Percentiles rank a stretch among this genome's conserved stretches.
Evolutionary conservation across 1,140 invertebrate species (phyloP).

Genomic region (Drosophila erecta): DNA sequence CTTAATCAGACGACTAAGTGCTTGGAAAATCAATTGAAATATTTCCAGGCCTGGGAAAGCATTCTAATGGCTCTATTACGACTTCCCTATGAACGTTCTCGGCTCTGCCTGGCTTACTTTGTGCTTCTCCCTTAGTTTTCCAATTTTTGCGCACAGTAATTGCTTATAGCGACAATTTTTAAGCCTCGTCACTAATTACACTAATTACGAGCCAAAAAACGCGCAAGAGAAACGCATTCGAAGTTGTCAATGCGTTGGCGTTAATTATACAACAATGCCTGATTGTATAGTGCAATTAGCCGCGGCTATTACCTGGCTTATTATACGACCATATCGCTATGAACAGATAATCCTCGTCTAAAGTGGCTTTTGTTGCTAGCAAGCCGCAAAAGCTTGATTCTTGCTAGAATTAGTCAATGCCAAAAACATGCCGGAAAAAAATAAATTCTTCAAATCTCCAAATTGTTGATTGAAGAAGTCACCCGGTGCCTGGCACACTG

Average conservation of each 20-base stretch:
- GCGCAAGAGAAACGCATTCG: conserved; percentile 18
- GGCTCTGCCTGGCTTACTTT: conserved; percentile 33
- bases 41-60: conserved; percentile 31
- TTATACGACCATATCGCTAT: conserved; percentile 38
- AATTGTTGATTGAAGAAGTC: conserved; percentile 6
- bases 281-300: conserved; percentile 54
- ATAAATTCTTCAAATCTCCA: conserved; percentile 6
- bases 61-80: conserved; percentile 41
- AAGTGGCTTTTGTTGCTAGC: conserved; percentile 41
- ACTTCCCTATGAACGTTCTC: conserved; percentile 29
- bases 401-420: conserved; percentile 37
- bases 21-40: conserved; percentile 34
- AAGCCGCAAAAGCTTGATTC: conserved; percentile 10
- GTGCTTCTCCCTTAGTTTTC: conserved; percentile 31
- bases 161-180: conserved; percentile 55
- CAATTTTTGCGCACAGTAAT: conserved; percentile 48
- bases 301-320: conserved; percentile 49
- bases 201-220: conserved; percentile 50
- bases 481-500: conserved; percentile 34
- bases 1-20: conserved; percentile 16
- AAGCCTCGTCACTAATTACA: conserved; percentile 69
- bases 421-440: conserved; percentile 44
- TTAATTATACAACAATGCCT: conserved; percentile 67
- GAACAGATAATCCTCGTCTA: conserved; percentile 30
- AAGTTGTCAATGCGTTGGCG: conserved; percentile 63